Conservation (phyloP, 2,113 vertebrate genomes). For the Sinocyclocheilus anophthalmus region DNA sequence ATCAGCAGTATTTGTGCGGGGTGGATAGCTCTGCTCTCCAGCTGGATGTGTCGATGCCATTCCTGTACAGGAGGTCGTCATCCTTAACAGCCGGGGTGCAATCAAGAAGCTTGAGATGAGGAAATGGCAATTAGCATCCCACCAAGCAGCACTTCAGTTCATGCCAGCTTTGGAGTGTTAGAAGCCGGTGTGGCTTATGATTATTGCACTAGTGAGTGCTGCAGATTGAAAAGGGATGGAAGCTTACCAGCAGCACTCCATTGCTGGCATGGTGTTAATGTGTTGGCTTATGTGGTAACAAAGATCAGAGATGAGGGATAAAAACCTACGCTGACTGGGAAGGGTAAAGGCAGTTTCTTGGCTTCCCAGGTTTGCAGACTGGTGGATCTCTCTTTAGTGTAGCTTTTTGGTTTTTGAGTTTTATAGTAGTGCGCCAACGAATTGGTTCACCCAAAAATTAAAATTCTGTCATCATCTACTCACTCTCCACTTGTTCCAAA, state of each 20-base stretch:
- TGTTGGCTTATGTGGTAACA: slow-evolving; percentile 24
- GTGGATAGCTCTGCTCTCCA: slow-evolving; percentile 2
- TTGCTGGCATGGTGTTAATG: slow-evolving; percentile 24
- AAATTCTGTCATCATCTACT: not conserved
- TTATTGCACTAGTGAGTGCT: slow-evolving; percentile 27
- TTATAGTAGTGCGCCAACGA: not conserved
- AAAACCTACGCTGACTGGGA: not conserved
- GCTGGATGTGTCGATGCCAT: slow-evolving; percentile 28
- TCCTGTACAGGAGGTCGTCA: slow-evolving; percentile 46
- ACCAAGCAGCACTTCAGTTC: slow-evolving; percentile 44
- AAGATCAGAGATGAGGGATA: not conserved
- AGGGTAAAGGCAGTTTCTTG: not conserved
- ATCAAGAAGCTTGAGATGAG: slow-evolving; percentile 47
- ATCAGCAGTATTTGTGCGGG: not conserved
- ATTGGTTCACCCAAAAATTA: not conserved
- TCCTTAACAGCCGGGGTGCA: slow-evolving; percentile 45
- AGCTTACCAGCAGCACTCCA: not conserved
- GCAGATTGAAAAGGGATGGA: slow-evolving; percentile 41
- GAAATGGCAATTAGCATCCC: slow-evolving; percentile 52
- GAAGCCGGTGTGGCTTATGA: slow-evolving; percentile 3
- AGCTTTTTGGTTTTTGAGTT: not conserved
- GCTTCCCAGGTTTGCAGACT: not conserved
- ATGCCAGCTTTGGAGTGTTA: slow-evolving; percentile 27
- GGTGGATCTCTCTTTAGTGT: not conserved
- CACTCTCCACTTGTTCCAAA: no score